These are phyloP conservation scores for Torymus aiolomorphi DNA, from an alignment of 2,888 invertebrate species.

Conservation along the genomic window DNA sequence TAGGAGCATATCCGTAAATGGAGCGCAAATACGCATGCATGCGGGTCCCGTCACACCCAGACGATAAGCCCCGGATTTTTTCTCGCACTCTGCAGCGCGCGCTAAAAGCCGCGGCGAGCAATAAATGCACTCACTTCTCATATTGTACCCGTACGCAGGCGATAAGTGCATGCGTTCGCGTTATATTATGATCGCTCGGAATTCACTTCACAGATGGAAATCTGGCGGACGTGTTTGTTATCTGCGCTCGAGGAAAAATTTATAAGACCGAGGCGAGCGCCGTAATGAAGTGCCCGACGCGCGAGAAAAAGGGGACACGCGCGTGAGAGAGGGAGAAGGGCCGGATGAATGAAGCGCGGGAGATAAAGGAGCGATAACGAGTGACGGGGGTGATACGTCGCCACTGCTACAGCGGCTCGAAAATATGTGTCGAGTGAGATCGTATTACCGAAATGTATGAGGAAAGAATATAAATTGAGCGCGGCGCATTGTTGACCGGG, in stretches of 20 bases:
- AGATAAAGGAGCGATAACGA: constrained; percentile 42
- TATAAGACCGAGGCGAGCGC: constrained; percentile 23
- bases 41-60: neutral
- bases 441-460: constrained; percentile 35
- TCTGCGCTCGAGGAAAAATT: constrained; percentile 32
- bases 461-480: constrained; percentile 32
- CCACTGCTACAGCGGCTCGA: neutral
- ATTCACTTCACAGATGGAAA: constrained; percentile 34
- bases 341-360: constrained; percentile 29
- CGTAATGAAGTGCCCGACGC: constrained; percentile 34
- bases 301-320: constrained; percentile 31
- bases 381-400: constrained; percentile 28
- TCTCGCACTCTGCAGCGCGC: neutral
- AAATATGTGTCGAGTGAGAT: constrained; percentile 51
- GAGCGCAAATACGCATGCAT: neutral
- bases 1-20: too few relatives aligned
- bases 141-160: neutral
- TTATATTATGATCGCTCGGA: constrained; percentile 1
- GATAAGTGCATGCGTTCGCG: neutral
- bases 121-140: constrained; percentile 37
- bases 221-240: constrained; percentile 27
- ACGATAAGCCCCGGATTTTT: constrained; percentile 30
- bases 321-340: neutral
- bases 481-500: constrained; percentile 6
- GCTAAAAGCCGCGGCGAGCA: constrained; percentile 30